These are phyloP conservation scores for Propithecus deckenii DNA, from an alignment of 2,797 vertebrate genomes.

Conservation along the genomic window DNA sequence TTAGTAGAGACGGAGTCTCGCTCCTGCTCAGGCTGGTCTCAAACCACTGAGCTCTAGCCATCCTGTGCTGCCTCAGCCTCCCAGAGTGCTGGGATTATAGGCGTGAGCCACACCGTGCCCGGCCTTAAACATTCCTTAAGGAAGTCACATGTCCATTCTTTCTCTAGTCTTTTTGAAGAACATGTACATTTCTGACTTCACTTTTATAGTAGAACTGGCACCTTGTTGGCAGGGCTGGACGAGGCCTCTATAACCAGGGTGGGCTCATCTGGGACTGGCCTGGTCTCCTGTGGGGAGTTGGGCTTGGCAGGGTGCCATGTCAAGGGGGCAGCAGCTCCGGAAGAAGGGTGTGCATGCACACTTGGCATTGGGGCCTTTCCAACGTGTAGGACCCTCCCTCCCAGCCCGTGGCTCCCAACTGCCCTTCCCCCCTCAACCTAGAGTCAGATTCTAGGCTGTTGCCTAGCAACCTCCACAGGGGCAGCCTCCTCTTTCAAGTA, in stretches of 20 bases:
- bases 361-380: neutral
- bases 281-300: neutral
- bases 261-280: neutral
- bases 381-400: neutral
- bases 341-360: neutral
- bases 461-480: slow-evolving; percentile 58
- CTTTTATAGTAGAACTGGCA: neutral
- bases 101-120: no score
- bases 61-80: no score
- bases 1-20: no score
- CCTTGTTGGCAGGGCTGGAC: neutral
- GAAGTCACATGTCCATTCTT: neutral
- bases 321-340: neutral
- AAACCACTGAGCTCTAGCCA: no score
- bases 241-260: neutral
- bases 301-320: neutral
- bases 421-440: no score
- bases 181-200: neutral
- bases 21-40: no score
- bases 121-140: neutral
- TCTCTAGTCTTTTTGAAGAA: neutral
- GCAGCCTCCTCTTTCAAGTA: neutral
- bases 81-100: no score
- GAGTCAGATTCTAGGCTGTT: slow-evolving; percentile 15
- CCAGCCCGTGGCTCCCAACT: neutral